phyloP scores from a whole-genome alignment of 2,113 vertebrate species.

The Geococcyx californianus region DNA sequence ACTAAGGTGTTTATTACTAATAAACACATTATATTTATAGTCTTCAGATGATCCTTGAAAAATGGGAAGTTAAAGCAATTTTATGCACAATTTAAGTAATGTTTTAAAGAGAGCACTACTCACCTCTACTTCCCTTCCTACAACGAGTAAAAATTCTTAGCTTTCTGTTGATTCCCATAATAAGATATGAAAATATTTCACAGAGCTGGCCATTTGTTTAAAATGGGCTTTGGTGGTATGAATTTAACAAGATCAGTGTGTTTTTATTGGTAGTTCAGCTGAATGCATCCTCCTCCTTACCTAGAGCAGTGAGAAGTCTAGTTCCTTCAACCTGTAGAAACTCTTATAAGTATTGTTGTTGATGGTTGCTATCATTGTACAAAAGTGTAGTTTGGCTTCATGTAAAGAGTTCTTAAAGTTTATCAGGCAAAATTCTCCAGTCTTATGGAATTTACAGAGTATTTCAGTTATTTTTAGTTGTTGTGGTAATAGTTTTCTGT shows the following conservation, averaged over 20 bases:
- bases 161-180: background rate
- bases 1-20: background rate
- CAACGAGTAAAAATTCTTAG: background rate
- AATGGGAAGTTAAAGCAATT: background rate
- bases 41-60: background rate
- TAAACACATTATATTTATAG: no score
- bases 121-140: background rate
- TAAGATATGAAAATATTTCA: background rate
- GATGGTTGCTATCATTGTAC: background rate
- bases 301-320: background rate
- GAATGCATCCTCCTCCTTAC: background rate
- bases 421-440: background rate
- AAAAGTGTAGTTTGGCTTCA: background rate
- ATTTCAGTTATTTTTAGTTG: background rate
- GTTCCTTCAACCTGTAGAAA: background rate
- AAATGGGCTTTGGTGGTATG: background rate
- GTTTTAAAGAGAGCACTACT: background rate
- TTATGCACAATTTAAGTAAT: background rate
- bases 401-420: background rate
- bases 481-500: background rate
- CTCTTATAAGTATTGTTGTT: background rate
- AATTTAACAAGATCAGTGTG: background rate
- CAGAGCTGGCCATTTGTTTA: background rate
- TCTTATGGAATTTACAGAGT: background rate
- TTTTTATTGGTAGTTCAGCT: background rate